phyloP scores from a whole-genome alignment of 2,888 invertebrate species.

The Acrobasis repandana region DNA sequence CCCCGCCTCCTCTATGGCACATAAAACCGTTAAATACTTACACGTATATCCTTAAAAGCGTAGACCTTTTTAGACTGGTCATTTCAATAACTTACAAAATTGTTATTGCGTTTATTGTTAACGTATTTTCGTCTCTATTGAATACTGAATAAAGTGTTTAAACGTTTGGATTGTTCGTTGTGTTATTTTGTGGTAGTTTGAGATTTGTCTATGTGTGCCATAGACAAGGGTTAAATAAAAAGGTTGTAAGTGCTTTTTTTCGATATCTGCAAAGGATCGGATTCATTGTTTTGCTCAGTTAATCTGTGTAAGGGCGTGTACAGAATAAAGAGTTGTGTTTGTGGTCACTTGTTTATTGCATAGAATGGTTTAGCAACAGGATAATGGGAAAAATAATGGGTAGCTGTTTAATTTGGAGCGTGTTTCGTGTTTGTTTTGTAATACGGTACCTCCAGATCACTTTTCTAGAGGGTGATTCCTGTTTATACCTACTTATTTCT shows the following conservation, averaged over 20 bases:
- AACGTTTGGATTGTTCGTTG: constrained; percentile 25
- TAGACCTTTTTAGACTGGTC: constrained; percentile 47
- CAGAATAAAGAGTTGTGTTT: constrained; percentile 11
- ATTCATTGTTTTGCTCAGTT: constrained; percentile 24
- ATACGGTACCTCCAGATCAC: no score
- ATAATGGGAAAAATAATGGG: background rate
- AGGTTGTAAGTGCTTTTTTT: constrained; percentile 24
- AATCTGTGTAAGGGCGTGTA: constrained; percentile 17
- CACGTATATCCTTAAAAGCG: constrained; percentile 9
- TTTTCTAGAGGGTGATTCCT: background rate
- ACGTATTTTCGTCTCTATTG: constrained; percentile 34
- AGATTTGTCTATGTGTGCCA: constrained; percentile 37
- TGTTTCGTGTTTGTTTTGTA: background rate
- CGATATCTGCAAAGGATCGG: constrained; percentile 16
- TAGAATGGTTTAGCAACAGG: constrained; percentile 14
- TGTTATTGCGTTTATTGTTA: constrained; percentile 28
- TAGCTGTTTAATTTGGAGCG: background rate
- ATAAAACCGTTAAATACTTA: constrained; percentile 24
- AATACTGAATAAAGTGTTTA: constrained; percentile 28
- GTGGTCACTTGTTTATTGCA: constrained; percentile 17
- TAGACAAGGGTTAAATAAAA: constrained; percentile 34
- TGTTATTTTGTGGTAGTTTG: constrained; percentile 33
- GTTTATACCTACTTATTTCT: background rate
- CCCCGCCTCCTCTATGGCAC: constrained; percentile 35
- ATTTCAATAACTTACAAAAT: constrained; percentile 49